Percentiles rank a stretch among this genome's conserved stretches.
phyloP scores from a whole-genome alignment of 2,113 vertebrate genomes.

The Hippocampus comes region DNA sequence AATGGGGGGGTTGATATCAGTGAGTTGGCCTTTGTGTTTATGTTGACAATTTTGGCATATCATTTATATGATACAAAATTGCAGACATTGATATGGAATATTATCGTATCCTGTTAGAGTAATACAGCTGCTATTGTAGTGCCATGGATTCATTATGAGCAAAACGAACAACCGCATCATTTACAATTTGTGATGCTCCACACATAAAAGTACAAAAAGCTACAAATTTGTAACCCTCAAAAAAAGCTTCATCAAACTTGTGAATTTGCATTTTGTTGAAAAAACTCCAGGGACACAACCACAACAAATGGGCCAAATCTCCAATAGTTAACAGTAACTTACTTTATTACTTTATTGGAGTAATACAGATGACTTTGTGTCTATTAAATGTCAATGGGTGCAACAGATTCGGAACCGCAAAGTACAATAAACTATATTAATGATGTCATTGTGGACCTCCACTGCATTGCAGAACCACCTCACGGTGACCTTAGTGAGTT shows the following conservation, averaged over 20 bases:
- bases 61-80: no score
- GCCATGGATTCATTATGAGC: neutral
- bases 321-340: neutral
- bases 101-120: no score
- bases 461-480: slow-evolving; percentile 53
- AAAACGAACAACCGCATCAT: neutral
- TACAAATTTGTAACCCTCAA: neutral
- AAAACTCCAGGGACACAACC: neutral
- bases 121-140: neutral
- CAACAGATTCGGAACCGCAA: neutral
- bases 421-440: slow-evolving; percentile 21
- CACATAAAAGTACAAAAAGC: neutral
- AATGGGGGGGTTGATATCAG: no score
- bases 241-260: neutral
- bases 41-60: no score
- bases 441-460: slow-evolving; percentile 11
- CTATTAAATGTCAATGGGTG: neutral
- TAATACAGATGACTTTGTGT: neutral
- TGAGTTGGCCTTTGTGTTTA: no score
- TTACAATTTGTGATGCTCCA: neutral
- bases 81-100: no score
- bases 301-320: neutral
- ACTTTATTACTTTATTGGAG: neutral
- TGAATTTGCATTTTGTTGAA: neutral
- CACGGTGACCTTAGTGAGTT: slow-evolving; percentile 13